Evolutionary conservation across 1,140 invertebrate genomes (phyloP), one percentile per base, ranked within the genome.

Genomic region (Psix sp.): DNA sequence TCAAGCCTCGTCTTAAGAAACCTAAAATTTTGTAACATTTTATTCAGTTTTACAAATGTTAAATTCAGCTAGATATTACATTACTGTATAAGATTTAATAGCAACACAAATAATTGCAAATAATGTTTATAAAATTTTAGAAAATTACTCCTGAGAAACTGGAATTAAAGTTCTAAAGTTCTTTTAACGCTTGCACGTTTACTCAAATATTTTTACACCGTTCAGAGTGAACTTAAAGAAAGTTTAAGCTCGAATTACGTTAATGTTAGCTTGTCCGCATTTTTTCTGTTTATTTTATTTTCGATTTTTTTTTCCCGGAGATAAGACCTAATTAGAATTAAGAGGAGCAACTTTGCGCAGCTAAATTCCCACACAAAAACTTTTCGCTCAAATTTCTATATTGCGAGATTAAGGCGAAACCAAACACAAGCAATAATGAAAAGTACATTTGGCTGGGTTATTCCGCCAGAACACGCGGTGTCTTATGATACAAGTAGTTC

Each of bases 401-500:
- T 13, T 40, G 5, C n/a, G 16, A 2, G 38, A 17, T 20, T 5
- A 18, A 1, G 10, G 38, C 9, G n/a, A 5, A 13, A 35, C 2
- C 33, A 35, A 35, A 11, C n/a, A 5, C 33, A 35, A 35, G 13
- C 13, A 29, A 14, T 20, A 39, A 24, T 43, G 33, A 49, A 56
- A 45, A 51, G 29, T 13, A 35, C 13, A 35, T 35, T 65, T 29
- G 16, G 13, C 15, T 10, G 38, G 38, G 13, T 11, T 35, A 35
- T 60, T 31, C 20, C 35, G 15, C 24, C 31, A 48, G 7, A 14
- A 35, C 7, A 35, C 13, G 31, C 26, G 16, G 13, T 36, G 46
- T 51, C 46, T 45, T 20, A 39, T 39, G 24, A 38, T 48, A 66
- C 33, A 49, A 66, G 51, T 40, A 51, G 45, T 49, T 56, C 46